Evolutionary conservation across 2,113 vertebrate species (phyloP).

Genomic region (Aplodontia rufa): DNA sequence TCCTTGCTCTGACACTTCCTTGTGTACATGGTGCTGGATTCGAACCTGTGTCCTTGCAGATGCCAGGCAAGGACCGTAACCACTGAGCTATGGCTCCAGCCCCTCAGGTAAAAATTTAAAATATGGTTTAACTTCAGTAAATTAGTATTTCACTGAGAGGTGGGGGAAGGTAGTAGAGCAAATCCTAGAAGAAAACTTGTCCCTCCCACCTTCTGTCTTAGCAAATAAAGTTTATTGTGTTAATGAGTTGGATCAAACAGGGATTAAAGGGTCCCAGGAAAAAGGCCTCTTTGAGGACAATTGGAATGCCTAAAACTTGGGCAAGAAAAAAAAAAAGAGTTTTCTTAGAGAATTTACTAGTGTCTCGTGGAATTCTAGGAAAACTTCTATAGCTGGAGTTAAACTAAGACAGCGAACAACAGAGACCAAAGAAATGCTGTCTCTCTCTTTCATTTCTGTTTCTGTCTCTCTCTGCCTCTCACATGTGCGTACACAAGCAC

Average conservation of each 20-base stretch:
- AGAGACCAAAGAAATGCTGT: not conserved
- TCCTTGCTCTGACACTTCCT: too few relatives aligned
- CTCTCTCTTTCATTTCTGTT: fast-evolving
- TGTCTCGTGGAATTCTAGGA: not conserved
- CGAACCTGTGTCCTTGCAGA: too few relatives aligned
- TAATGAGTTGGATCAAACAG: not conserved
- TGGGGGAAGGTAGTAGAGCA: not conserved
- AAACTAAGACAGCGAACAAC: not conserved
- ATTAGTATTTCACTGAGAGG: fast-evolving
- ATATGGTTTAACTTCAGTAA: not conserved
- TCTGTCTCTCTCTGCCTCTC: not conserved
- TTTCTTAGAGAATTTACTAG: not conserved
- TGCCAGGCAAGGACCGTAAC: too few relatives aligned
- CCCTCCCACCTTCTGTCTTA: not conserved
- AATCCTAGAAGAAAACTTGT: not conserved
- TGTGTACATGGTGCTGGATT: too few relatives aligned
- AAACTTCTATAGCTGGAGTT: not conserved
- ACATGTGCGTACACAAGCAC: not conserved
- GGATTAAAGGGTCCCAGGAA: not conserved
- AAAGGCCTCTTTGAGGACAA: not conserved
- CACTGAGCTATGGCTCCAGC: too few relatives aligned
- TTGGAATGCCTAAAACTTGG: not conserved
- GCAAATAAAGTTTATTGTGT: fast-evolving
- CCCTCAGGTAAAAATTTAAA: too few relatives aligned
- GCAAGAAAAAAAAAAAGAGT: not conserved